Evolutionary conservation across 1,140 invertebrate genomes (phyloP), one percentile per base, ranked within the genome.

Genomic region (Drosophila virilis): DNA sequence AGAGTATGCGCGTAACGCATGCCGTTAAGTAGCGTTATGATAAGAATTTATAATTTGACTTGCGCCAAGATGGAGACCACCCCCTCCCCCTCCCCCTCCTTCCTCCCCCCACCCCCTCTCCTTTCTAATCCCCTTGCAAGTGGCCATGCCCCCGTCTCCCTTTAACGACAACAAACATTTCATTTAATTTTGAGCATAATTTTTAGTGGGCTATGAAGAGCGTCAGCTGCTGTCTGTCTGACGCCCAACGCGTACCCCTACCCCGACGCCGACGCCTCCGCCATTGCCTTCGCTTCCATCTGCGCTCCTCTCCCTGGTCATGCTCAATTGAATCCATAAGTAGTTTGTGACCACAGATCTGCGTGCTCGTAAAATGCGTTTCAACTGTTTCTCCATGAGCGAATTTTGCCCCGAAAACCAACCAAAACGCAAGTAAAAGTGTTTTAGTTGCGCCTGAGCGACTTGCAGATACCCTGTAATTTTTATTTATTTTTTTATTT

Each of bases 251-350:
- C 15, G 10, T 12, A 12, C 15, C 57, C 57, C 15, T 15, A 37
- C 51, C 42, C 32, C 54, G 64, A 6, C 22, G 33, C 45, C 13
- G 17, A 17, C 17, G 17, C 17, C 17, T 17, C 17, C 17, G 17
- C 17, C 17, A 17, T 17, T 17, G 10, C 33, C 8, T 10, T 17
- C 22, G 15, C 28, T 38, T 42, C 37, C 59, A 38, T 15, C 37
- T 32, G 54, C 12, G 54, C 46, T 50, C 50, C 64, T 51, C 28
- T 51, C 22, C 0, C 12, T 37, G 77, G 83, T 89, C 80, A 89
- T 84, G 84, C 84, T 84, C 84, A 89, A 89, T 89, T 89, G 84
- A 89, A 89, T 89, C 84, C 84, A 89, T 89, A 89, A 89, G 84
- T 89, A 89, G 84, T 89, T 89, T 89, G 84, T 88, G 84, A 88